Evolutionary conservation across 2,113 vertebrate genomes (phyloP), one percentile per base, ranked within the genome.

Genomic region (Psittacula cyanocephala): DNA sequence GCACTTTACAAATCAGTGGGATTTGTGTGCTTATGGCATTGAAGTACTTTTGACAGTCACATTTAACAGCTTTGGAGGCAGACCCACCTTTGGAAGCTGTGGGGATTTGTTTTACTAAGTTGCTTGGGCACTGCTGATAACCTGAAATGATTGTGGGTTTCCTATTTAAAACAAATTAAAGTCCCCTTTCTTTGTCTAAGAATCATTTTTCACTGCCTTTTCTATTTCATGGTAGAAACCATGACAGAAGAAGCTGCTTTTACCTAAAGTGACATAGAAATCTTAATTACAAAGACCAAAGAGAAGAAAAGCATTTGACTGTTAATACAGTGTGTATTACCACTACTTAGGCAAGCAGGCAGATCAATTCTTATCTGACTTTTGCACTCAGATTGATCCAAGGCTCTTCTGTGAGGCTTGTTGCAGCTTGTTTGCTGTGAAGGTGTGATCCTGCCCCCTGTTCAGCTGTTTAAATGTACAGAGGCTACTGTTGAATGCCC

Each of bases 281-380:
- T 63, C 44, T 82, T 95, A 87, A 75, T 96, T 81, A 50, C 31
- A 72, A 87, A 86, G 53, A 50, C 35, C 1, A 2, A 93, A 39
- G 57, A 88, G 53, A 79, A 71, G 74, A 67, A 79, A 75, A 93
- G n/a, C n/a, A 47, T 93, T 74, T 80, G 75, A 35, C 74, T 49
- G 47, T 74, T 92, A 87, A 78, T 91, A 53, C 27, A 76, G 31
- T 5, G 0, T 44, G 24, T 68, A 13, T 91, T 95, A 74, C 71
- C 18, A 14, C 39, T 95, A 60, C 4, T 9, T 55, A 63, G 71
- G 49, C 78, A 86, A 92, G 63, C 0, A 2, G 55, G 41, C 88
- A 67, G 62, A 82, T 94, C 94, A 88, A 4, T 94, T 87, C 29
- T 80, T 91, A 69, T 24, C 75, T 55, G 81, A 70, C 64, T 87